A percentile compares a stretch with the other conserved stretches of the same genome.
Conservation (phyloP, 2,797 vertebrate species). For the Fratercula arctica region DNA sequence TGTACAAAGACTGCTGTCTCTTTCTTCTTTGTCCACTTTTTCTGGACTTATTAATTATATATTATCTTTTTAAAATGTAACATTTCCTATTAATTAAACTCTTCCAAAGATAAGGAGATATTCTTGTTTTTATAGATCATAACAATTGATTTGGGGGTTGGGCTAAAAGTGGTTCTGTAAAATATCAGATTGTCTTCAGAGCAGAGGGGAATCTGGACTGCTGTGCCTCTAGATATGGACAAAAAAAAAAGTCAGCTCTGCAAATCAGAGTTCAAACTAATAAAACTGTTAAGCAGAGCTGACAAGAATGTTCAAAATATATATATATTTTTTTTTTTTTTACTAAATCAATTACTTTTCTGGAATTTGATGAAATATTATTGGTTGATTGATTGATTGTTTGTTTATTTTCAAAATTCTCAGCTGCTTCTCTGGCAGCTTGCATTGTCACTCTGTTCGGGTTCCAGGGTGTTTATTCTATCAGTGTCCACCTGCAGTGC, state of each 20-base stretch:
- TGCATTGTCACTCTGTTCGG: too few relatives aligned
- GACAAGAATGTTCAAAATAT: neutral
- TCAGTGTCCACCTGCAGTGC: neutral
- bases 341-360: neutral
- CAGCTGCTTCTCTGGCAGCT: neutral
- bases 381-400: neutral
- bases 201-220: neutral
- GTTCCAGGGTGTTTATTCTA: neutral
- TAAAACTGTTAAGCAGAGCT: neutral
- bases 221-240: neutral
- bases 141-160: neutral
- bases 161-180: neutral
- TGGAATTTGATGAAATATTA: neutral
- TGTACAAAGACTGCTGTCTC: conserved; percentile 6
- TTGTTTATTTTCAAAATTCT: neutral
- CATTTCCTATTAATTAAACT: conserved; percentile 38
- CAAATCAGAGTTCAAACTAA: neutral
- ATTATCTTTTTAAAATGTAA: neutral
- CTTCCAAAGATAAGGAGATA: neutral
- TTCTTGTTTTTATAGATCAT: neutral
- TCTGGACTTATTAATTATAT: conserved; percentile 27
- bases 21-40: conserved; percentile 44
- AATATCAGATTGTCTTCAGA: neutral
- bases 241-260: neutral
- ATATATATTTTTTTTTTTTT: neutral